These are phyloP conservation scores for Oncorhynchus nerka DNA, from an alignment of 2,113 vertebrate species.

Conservation along the genomic window DNA sequence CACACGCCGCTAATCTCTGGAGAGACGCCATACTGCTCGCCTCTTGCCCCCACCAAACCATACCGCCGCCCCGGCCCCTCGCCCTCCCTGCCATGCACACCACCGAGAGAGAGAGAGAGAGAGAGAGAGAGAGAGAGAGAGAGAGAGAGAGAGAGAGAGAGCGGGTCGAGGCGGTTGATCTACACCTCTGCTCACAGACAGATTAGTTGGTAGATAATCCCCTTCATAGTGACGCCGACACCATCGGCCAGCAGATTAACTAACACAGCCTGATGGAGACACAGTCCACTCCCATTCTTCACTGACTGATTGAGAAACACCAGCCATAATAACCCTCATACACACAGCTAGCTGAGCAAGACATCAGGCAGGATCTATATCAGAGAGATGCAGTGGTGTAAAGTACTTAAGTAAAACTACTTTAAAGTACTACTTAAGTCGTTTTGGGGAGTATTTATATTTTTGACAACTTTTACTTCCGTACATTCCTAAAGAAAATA, in stretches of 20 bases:
- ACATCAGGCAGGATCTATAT: background rate
- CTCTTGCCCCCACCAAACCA: background rate
- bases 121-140: no score
- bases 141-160: background rate
- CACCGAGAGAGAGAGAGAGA: background rate
- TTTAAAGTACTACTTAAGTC: no score
- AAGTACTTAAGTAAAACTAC: no score
- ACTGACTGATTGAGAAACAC: background rate
- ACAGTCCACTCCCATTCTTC: background rate
- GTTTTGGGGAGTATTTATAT: no score
- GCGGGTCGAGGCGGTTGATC: background rate
- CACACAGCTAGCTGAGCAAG: conserved; percentile 2
- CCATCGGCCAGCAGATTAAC: no score
- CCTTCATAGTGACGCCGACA: conserved; percentile 33
- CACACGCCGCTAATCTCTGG: conserved; percentile 28
- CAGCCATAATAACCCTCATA: conserved; percentile 38
- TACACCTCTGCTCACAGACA: conserved; percentile 27
- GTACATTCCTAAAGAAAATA: no score
- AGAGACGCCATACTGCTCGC: conserved; percentile 29
- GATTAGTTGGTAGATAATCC: conserved; percentile 60
- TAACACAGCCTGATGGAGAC: no score
- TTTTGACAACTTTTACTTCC: no score
- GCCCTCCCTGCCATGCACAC: background rate
- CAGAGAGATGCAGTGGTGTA: background rate
- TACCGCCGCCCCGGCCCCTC: background rate